Base-by-base conservation (phyloP, 2,113 vertebrate genomes). In the Oxygymnocypris stewartii region DNA sequence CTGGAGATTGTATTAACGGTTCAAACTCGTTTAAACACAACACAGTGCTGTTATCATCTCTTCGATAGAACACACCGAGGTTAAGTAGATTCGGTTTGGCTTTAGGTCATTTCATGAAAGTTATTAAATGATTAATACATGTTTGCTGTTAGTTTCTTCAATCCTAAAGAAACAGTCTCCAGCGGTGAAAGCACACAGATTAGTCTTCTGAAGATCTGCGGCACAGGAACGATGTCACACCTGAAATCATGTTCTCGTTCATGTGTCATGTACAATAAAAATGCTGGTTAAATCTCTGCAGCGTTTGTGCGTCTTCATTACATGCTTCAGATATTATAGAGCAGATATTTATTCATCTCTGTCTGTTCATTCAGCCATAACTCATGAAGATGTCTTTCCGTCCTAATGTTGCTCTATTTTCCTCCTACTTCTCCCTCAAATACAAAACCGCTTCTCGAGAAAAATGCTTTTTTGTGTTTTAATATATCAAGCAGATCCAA, bases 261-360 rank as follows among this genome's bases (percentile, higher is more conserved):
- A 91, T 86, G 69, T 88, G 90, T 91, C 90, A 65, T 61, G 51
- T 81, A 81, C 37, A 81, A 65, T 81, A 28, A 65, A 81, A 42
- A 44, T 65, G 59, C 59, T 18, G 59, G 79, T 25, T 63, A 65
- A 81, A 81, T 42, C 79, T 25, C 8, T n/a, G n/a, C 40, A 47
- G 78, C 49, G 20, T 23, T 57, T 79, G 28, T 42, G 78, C 14
- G 14, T 81, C 79, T 81, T 81, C 79, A 81, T 81, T 81, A 81
- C 79, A 47, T 65, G 79, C 40, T 81, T 65, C 59, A 65, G 79
- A 65, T 81, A 81, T 81, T 31, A 65, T 31, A 65, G 59, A 42
- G 79, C 79, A 81, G 59, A 81, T 81, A 81, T 81, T 65, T 81
- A 81, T 81, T 81, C 59, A 44, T 81, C 59, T 28, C 14, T 63